phyloP scores from a whole-genome alignment of 2,888 invertebrate genomes.

The Cerceris rybyensis region DNA sequence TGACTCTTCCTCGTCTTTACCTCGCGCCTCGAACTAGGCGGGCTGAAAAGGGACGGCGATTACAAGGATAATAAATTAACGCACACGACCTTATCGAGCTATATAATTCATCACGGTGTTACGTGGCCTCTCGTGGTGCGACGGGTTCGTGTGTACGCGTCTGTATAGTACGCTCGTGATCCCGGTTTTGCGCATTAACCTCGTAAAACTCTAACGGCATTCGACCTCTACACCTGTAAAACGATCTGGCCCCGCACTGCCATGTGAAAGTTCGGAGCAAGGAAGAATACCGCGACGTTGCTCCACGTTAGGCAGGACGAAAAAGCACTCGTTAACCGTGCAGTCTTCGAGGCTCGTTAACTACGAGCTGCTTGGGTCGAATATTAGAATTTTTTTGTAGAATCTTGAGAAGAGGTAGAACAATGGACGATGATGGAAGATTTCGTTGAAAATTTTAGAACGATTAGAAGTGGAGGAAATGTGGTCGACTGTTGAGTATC shows the following conservation, averaged over 20 bases:
- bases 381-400: constrained; percentile 29
- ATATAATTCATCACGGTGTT: constrained; percentile 79
- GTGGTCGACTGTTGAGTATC: too few species aligned
- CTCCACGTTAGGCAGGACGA: constrained; percentile 4
- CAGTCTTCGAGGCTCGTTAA: constrained; percentile 53
- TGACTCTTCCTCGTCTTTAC: constrained; percentile 17
- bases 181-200: constrained; percentile 72
- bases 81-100: constrained; percentile 79
- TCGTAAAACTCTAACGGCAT: constrained; percentile 74
- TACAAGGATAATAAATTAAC: constrained; percentile 80
- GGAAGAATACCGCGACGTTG: constrained; percentile 30
- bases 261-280: constrained; percentile 66
- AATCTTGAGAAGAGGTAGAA: constrained; percentile 19
- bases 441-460: too few species aligned
- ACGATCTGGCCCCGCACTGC: constrained; percentile 48
- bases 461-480: too few species aligned
- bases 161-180: constrained; percentile 27
- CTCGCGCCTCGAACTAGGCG: constrained; percentile 16
- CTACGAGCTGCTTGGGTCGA: constrained; percentile 39
- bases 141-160: constrained; percentile 28
- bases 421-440: not conserved
- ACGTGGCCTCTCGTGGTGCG: constrained; percentile 66
- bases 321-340: constrained; percentile 58
- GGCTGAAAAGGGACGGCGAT: constrained; percentile 63
- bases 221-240: constrained; percentile 68